phyloP scores from a whole-genome alignment of 2,797 vertebrate species.

The Xenopus petersii region DNA sequence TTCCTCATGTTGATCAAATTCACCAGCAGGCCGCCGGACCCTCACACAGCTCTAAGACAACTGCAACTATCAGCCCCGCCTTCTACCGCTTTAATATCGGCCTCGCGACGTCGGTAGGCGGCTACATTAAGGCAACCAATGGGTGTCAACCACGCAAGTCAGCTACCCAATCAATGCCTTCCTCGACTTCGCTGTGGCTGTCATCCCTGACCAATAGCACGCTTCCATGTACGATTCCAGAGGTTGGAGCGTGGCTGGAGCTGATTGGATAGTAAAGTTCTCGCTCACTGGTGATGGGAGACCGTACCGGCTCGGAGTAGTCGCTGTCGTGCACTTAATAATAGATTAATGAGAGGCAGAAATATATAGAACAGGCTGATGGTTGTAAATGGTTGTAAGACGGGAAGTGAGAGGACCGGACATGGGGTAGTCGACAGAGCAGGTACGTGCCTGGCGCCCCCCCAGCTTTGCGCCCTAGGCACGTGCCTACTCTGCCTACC shows the following conservation, averaged over 20 bases:
- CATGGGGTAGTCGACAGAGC: no score
- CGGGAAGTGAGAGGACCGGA: no score
- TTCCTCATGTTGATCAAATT: slow-evolving; percentile 71
- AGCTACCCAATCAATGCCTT: slow-evolving; percentile 67
- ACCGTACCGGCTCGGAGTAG: background rate
- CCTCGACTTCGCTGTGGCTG: background rate
- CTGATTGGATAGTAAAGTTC: slow-evolving; percentile 71
- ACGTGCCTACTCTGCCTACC: no score
- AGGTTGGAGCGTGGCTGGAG: slow-evolving; percentile 85
- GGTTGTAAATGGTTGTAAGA: no score
- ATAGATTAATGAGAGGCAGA: background rate
- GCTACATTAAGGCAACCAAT: slow-evolving; percentile 68
- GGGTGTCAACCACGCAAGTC: slow-evolving; percentile 83
- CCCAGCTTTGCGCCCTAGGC: no score
- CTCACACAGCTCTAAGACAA: background rate
- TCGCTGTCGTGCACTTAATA: background rate
- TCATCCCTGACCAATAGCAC: slow-evolving; percentile 70
- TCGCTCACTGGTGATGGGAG: background rate
- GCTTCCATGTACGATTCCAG: slow-evolving; percentile 80
- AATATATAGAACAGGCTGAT: background rate
- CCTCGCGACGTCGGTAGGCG: slow-evolving; percentile 44
- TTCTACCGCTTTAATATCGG: slow-evolving; percentile 51
- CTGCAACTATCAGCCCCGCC: background rate
- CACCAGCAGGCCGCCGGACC: accelerated
- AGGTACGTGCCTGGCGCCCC: no score